These are phyloP conservation scores for Encarsia formosa DNA, from an alignment of 2,888 invertebrate species.

Conservation along the genomic window DNA sequence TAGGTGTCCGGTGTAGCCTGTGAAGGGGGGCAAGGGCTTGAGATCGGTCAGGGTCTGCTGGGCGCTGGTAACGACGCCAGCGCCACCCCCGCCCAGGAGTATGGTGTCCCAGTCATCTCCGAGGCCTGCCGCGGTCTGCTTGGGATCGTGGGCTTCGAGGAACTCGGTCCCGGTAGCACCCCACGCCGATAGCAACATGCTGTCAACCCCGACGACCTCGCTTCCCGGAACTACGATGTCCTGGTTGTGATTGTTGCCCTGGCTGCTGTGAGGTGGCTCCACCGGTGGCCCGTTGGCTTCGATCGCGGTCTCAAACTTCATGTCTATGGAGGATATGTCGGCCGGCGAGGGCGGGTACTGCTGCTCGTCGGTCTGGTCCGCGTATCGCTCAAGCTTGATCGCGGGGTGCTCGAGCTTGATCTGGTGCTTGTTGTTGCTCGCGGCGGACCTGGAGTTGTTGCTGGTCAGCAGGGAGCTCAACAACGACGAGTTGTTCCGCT, in stretches of 20 bases:
- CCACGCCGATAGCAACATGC: constrained; percentile 44
- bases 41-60: constrained; percentile 73
- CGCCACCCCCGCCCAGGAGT: constrained; percentile 56
- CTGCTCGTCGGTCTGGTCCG: constrained; percentile 33
- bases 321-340: constrained; percentile 37
- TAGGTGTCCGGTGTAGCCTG: constrained; percentile 78
- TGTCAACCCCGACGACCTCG: constrained; percentile 47
- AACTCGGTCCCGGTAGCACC: constrained; percentile 42
- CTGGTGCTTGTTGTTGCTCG: neutral
- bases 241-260: constrained; percentile 41
- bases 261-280: constrained; percentile 48
- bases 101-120: constrained; percentile 67
- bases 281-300: constrained; percentile 43
- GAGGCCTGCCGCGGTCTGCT: constrained; percentile 45
- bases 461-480: constrained; percentile 39
- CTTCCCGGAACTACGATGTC: constrained; percentile 41
- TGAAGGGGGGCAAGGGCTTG: constrained; percentile 82
- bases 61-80: constrained; percentile 56
- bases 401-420: constrained; percentile 34
- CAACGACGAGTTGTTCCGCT: constrained; percentile 27
- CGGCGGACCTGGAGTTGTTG: neutral
- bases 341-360: constrained; percentile 33
- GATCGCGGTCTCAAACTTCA: constrained; percentile 49
- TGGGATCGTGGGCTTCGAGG: constrained; percentile 43
- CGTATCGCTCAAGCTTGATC: constrained; percentile 22